Conservation (phyloP, 2,113 vertebrate species). For the Aramus guarauna region DNA sequence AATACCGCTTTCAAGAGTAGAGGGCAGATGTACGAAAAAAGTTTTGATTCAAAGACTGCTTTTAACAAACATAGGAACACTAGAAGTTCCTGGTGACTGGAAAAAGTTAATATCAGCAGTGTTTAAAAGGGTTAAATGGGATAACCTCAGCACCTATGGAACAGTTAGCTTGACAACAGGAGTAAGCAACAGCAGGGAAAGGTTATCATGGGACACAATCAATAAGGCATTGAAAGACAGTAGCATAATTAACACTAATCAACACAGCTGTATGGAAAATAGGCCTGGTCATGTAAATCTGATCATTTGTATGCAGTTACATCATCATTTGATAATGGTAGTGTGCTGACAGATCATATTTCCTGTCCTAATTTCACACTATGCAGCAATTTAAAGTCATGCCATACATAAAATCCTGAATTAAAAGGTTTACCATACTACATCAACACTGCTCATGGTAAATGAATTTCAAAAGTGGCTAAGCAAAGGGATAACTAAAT, state of each 20-base stretch:
- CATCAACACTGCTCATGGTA: neutral
- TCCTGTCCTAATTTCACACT: neutral
- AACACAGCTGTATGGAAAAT: slow-evolving; percentile 47
- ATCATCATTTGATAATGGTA: neutral
- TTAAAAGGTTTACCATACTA: neutral
- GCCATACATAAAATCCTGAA: neutral
- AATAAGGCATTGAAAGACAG: slow-evolving; percentile 48
- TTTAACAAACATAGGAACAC: neutral
- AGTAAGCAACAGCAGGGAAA: neutral
- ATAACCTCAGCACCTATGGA: neutral
- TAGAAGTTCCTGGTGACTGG: neutral
- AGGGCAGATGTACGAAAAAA: neutral
- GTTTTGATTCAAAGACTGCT: neutral
- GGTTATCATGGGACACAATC: slow-evolving; percentile 38
- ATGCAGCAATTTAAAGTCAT: neutral
- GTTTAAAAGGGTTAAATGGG: neutral
- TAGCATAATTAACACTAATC: slow-evolving; percentile 42
- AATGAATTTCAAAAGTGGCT: neutral
- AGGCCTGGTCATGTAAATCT: slow-evolving; percentile 39
- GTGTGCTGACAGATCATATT: neutral
- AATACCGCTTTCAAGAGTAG: neutral
- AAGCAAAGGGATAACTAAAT: neutral
- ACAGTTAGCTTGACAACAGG: neutral
- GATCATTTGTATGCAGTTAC: slow-evolving; percentile 34
- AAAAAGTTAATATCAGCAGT: neutral